Evolutionary conservation across 2,113 vertebrate species (phyloP).

Genomic region (Pedionomus torquatus): DNA sequence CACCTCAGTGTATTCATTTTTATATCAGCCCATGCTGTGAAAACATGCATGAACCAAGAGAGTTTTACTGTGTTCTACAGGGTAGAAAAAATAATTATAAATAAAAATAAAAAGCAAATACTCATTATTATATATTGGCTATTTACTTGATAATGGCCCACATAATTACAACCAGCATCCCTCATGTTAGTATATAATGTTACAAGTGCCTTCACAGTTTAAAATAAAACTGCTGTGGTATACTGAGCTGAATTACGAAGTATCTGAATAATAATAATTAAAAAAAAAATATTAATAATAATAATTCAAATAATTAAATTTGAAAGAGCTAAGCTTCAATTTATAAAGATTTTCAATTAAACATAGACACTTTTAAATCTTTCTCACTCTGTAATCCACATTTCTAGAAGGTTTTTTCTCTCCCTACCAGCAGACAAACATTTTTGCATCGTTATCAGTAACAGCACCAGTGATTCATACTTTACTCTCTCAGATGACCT

Average conservation of each 20-base stretch:
- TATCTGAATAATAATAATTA: background rate
- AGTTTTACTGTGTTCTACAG: background rate
- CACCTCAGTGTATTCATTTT: slow-evolving; percentile 58
- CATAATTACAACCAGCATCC: background rate
- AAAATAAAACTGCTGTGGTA: background rate
- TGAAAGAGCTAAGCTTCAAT: background rate
- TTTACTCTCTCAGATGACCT: background rate
- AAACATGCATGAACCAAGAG: slow-evolving; percentile 25
- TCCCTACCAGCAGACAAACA: background rate
- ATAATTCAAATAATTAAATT: background rate
- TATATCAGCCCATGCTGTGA: slow-evolving; percentile 37
- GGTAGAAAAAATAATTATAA: background rate
- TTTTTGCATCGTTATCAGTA: background rate
- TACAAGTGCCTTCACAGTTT: background rate
- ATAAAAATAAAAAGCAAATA: background rate
- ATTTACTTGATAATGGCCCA: slow-evolving; percentile 8
- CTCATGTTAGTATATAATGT: background rate
- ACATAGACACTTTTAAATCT: background rate
- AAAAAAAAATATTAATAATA: background rate
- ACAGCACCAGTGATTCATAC: background rate
- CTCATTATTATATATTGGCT: slow-evolving; percentile 1
- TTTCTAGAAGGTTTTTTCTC: background rate
- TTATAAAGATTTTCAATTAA: background rate
- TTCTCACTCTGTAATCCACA: background rate
- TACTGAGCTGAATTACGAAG: background rate